A percentile compares a stretch with the other conserved stretches of the same genome.
Conservation (phyloP, 2,113 vertebrate genomes). For the Halcyon malimbica region DNA sequence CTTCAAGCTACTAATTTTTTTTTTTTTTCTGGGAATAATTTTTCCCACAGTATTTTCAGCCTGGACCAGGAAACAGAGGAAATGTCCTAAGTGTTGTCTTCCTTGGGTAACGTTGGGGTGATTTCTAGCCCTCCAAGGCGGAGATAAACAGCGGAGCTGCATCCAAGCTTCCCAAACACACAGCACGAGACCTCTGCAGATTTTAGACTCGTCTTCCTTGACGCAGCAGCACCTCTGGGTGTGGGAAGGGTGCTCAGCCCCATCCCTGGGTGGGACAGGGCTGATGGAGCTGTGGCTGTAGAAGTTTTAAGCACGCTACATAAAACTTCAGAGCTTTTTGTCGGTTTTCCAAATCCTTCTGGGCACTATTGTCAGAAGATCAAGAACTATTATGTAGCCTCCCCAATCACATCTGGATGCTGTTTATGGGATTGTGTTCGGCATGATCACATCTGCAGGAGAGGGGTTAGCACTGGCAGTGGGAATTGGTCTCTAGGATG, state of each 20-base stretch:
- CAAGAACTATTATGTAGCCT: not conserved
- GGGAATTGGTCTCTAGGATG: not conserved
- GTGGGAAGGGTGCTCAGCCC: not conserved
- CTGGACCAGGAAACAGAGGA: not conserved
- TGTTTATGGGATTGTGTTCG: not conserved
- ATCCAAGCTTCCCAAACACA: not conserved
- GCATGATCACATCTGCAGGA: not conserved
- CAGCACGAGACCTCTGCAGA: accelerated
- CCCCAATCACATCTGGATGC: slow-evolving; percentile 9
- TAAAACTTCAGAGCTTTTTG: not conserved
- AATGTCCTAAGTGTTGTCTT: not conserved
- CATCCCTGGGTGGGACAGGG: not conserved
- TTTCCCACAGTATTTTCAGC: not conserved
- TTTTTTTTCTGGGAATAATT: not conserved
- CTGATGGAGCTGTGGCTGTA: not conserved
- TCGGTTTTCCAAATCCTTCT: slow-evolving; percentile 21
- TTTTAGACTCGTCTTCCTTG: accelerated
- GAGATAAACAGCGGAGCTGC: not conserved
- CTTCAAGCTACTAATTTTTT: not conserved
- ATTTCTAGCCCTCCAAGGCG: not conserved
- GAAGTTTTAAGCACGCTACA: not conserved
- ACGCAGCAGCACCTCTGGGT: not conserved
- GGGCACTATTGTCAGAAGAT: slow-evolving; percentile 21
- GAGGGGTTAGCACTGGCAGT: not conserved
- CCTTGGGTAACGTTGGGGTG: not conserved